Evolutionary conservation across 2,888 invertebrate species (phyloP), one percentile per base, ranked within the genome.

Genomic region (Oscheius sp.): DNA sequence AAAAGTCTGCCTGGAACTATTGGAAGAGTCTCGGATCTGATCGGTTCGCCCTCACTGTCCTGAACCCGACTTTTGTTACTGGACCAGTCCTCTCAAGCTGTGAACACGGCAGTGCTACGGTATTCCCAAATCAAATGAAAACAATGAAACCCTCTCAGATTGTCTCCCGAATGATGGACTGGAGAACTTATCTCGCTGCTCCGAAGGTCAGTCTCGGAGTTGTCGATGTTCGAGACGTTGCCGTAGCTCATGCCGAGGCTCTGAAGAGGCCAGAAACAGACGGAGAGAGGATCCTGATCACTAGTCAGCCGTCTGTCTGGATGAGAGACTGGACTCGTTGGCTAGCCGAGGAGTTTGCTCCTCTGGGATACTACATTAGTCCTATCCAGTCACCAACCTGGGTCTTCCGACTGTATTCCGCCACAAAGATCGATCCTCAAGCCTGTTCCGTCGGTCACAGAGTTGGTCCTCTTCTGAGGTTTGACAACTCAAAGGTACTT

Each of bases 151-250:
- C 10, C 29, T 59, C 74, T 9, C 58, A 78, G 70, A 79, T 83
- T 11, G 75, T 84, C 33, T 75, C 77, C 4, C 75, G 84, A 29
- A 84, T 84, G 81, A 84, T 84, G 83, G 73, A 80, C 65, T 55
- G 79, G 53, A 51, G 70, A 10, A 83, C 82, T 0, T 83, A 77
- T 73, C 76, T 83, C 29, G 84, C 84, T 0, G 79, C 81, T 5
- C 84, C 84, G 9, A 77, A 79, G 57, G 78, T 71, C 33, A 89
- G 89, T 80, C 89, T 91, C 68, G 87, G 89, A 7, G 79, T 90
- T 10, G 90, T 90, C 71, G 91, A 92, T 85, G 91, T 91, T 1
- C 85, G 91, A 55, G 91, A 91, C 84, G 91, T 91, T 0, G 91
- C 91, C 7, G 77, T 84, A 57, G 91, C 91, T 2, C 91, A 91